Conservation (phyloP, 2,113 vertebrate species). For the Hylia prasina region DNA sequence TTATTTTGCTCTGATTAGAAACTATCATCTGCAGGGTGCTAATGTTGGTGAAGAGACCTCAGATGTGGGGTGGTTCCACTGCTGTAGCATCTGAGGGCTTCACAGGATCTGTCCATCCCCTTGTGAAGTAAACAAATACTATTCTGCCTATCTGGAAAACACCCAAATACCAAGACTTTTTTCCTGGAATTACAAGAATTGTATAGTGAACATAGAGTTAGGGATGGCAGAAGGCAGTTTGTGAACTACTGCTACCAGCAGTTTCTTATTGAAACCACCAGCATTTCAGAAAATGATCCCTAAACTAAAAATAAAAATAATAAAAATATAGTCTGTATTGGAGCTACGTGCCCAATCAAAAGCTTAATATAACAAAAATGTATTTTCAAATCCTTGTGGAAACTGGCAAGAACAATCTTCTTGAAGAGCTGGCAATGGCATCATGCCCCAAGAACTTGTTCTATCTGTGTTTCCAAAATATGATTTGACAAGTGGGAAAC, state of each 20-base stretch:
- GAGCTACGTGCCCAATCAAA: accelerated
- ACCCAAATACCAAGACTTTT: background rate
- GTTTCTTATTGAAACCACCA: background rate
- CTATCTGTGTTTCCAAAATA: background rate
- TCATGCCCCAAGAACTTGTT: background rate
- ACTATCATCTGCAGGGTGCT: background rate
- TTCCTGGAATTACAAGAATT: background rate
- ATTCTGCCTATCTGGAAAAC: background rate
- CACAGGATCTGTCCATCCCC: background rate
- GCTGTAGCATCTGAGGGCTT: background rate
- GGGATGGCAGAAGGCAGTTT: background rate
- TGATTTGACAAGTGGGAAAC: background rate
- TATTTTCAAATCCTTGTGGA: background rate
- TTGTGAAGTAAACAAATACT: background rate
- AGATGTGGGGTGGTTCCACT: background rate
- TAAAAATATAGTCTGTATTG: background rate
- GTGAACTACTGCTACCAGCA: background rate
- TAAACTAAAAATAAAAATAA: background rate
- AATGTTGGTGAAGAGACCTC: background rate
- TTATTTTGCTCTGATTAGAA: background rate
- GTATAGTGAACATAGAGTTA: background rate
- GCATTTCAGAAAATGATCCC: background rate
- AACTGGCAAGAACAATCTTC: background rate
- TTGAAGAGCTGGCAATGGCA: background rate
- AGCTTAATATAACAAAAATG: background rate